phyloP scores from a whole-genome alignment of 2,888 invertebrate species.

The Desoria tigrina region DNA sequence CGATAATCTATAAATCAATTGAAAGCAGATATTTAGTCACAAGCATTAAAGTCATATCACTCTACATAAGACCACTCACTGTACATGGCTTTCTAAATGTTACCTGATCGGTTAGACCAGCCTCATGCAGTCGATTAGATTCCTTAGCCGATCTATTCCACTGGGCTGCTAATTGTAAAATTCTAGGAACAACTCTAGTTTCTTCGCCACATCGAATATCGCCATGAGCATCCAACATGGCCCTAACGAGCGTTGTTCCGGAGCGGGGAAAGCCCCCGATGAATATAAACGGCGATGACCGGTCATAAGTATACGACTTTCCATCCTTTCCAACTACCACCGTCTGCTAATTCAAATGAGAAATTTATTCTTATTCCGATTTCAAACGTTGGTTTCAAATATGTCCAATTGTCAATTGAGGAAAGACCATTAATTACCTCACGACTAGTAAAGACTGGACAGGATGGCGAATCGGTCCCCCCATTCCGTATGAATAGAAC shows the following conservation, averaged over 20 bases:
- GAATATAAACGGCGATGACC: slow-evolving; percentile 90
- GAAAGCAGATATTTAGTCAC: background rate
- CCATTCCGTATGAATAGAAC: slow-evolving; percentile 48
- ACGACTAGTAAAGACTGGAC: slow-evolving; percentile 53
- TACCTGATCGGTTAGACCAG: slow-evolving; percentile 86
- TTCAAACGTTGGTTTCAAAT: too few relatives aligned
- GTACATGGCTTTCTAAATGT: background rate
- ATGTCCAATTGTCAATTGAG: background rate
- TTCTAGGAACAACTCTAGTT: slow-evolving; percentile 92
- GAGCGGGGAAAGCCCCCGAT: slow-evolving; percentile 97
- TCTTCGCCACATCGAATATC: slow-evolving; percentile 85
- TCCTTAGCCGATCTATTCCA: slow-evolving; percentile 95
- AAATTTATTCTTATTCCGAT: background rate
- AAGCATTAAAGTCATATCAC: too few relatives aligned
- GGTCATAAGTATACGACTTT: slow-evolving; percentile 73
- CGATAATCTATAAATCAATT: slow-evolving; percentile 66
- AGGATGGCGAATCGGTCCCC: slow-evolving; percentile 45
- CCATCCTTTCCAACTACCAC: slow-evolving; percentile 67
- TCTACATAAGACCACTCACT: too few relatives aligned
- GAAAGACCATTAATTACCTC: slow-evolving; percentile 39
- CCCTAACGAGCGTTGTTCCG: slow-evolving; percentile 95
- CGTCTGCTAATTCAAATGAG: slow-evolving; percentile 60
- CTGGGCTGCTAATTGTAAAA: slow-evolving; percentile 91
- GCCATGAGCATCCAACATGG: slow-evolving; percentile 91
- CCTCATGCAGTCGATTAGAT: slow-evolving; percentile 84